phyloP scores from a whole-genome alignment of 37 sponge, comb jelly and placozoan species.

The Theonella swinhoei region DNA sequence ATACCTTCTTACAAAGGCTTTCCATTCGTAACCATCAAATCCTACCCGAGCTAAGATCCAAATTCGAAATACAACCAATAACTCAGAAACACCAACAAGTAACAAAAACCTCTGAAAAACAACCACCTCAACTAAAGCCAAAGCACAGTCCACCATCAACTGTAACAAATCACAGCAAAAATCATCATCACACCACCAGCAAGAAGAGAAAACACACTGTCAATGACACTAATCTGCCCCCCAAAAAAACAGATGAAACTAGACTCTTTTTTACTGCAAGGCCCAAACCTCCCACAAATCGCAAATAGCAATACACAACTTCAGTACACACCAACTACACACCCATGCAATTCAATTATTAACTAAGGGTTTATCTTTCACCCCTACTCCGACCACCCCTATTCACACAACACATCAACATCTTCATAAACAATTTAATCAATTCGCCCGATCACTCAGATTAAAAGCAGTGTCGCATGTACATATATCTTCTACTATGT shows the following conservation, averaged over 20 bases:
- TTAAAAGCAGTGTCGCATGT: no score
- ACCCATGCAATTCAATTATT: background rate
- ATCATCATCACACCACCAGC: no score
- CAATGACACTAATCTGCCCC: no score
- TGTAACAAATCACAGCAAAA: no score
- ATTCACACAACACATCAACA: background rate
- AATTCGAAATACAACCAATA: background rate
- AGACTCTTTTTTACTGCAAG: slow-evolving; percentile 21
- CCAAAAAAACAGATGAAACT: background rate
- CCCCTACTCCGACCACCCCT: slow-evolving; percentile 4
- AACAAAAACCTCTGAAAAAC: background rate
- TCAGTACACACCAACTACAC: background rate
- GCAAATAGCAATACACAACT: background rate
- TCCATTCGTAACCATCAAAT: background rate
- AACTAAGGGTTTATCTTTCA: slow-evolving; percentile 1
- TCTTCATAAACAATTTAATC: background rate
- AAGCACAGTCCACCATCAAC: background rate
- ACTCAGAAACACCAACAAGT: background rate
- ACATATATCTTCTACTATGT: no score
- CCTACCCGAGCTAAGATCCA: background rate
- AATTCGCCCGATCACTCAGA: background rate
- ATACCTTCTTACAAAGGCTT: background rate
- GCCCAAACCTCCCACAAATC: background rate
- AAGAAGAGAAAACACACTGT: no score
- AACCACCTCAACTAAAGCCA: background rate